Base-by-base conservation (phyloP, 2,113 vertebrate genomes). In the Triplophysa rosa region DNA sequence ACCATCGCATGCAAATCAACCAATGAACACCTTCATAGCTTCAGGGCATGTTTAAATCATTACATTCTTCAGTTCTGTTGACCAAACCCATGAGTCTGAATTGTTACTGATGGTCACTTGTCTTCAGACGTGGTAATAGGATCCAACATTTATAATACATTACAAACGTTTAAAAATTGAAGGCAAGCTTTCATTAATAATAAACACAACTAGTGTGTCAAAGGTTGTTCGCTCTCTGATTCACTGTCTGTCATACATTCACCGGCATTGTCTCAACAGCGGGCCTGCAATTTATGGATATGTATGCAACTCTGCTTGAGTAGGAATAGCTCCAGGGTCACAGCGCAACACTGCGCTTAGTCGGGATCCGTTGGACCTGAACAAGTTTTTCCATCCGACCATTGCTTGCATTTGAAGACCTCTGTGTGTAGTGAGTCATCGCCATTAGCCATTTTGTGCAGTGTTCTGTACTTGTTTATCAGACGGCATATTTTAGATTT, bases 121-220 rank as follows among this genome's bases (percentile, higher is more conserved):
- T 67, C 24, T 45, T 37, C 33, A 69, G 52, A 69, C 68, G 54
- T 52, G 56, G 63, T 37, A 67, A 63, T 37, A 68, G 64, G 70
- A 84, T 62, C 33, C 23, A 3, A 17, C 77, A 79, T 80, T 33
- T 79, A 84, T 84, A 79, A 84, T 79, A 82, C 67, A 82, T 80
- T 9, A 23, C 49, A 70, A 68, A 72, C 24, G 19, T 66, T 71
- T 67, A 77, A 80, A 82, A 62, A 80, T 80, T 78, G 40, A 77
- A 85, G 73, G 52, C 67, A 40, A 13, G 3, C 42, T 26, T 56
- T 73, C 23, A 73, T 85, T 47, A 77, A 82, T 82, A 72, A 85
- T 78, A 61, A 73, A 71, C 47, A 77, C 49, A 65, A 26, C 9
- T 19, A 67, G 40, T 23, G 62, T 16, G 72, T 67, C 73, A 71